Conservation (phyloP, 1,140 invertebrate genomes). For the Diorhabda sublineata region DNA sequence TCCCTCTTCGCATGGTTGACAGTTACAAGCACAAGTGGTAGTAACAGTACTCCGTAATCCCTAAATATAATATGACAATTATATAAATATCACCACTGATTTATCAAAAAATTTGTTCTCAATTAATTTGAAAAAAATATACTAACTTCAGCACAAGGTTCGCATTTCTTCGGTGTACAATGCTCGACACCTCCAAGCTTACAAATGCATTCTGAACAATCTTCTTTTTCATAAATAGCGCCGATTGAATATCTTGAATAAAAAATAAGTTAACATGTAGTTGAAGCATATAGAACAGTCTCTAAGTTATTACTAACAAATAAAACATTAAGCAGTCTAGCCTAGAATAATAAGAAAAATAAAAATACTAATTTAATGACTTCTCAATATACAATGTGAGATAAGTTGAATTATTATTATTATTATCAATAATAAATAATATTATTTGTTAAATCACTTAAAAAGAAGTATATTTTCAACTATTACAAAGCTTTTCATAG, state of each 20-base stretch:
- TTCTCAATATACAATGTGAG: too few species aligned
- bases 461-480: too few species aligned
- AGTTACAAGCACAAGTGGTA: constrained; percentile 66
- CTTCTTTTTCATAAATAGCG: constrained; percentile 59
- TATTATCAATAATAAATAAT: too few species aligned
- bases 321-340: too few species aligned
- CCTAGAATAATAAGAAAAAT: too few species aligned
- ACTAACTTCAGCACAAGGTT: constrained; percentile 51
- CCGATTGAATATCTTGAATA: constrained; percentile 64
- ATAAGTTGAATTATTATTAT: too few species aligned
- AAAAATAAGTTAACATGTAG: constrained; percentile 3
- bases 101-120: background rate
- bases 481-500: too few species aligned
- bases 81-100: background rate
- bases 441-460: too few species aligned
- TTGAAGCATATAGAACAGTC: too few species aligned
- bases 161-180: constrained; percentile 66
- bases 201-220: constrained; percentile 75
- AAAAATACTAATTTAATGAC: too few species aligned
- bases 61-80: constrained; percentile 28
- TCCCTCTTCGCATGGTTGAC: constrained; percentile 63
- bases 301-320: too few species aligned
- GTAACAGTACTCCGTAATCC: constrained; percentile 51
- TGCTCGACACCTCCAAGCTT: constrained; percentile 62
- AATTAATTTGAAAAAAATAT: background rate